A percentile compares a stretch with the other conserved stretches of the same genome.
Conservation (phyloP, 2,888 invertebrate genomes). For the Homarus gammarus region DNA sequence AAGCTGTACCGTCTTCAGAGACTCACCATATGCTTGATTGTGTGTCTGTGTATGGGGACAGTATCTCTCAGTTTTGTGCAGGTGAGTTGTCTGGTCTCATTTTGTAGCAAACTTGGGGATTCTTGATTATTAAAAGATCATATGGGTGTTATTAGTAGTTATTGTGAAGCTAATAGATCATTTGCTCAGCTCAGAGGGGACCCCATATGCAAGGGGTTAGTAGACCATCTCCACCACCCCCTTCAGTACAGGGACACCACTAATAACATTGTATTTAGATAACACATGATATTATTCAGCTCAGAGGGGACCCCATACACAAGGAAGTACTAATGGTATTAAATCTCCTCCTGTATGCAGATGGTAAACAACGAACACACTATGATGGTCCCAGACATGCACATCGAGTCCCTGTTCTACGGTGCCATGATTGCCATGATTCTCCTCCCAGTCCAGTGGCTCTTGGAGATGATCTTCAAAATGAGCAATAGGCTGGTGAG, state of each 20-base stretch:
- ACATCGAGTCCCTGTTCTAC: constrained; percentile 65
- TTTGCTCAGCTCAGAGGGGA: not conserved
- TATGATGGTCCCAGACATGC: constrained; percentile 74
- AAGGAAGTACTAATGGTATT: not conserved
- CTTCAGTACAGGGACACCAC: too few relatives aligned
- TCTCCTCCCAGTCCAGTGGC: constrained; percentile 69
- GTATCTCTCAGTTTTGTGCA: constrained; percentile 59
- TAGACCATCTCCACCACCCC: too few relatives aligned
- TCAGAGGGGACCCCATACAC: too few relatives aligned
- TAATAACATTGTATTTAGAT: too few relatives aligned
- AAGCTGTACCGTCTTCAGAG: constrained; percentile 69
- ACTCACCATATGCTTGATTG: constrained; percentile 68
- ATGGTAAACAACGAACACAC: constrained; percentile 66
- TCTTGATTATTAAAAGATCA: too few relatives aligned
- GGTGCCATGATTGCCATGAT: constrained; percentile 59
- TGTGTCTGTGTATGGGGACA: constrained; percentile 65
- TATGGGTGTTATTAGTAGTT: too few relatives aligned
- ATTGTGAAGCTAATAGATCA: too few relatives aligned
- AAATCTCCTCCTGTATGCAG: constrained; percentile 24
- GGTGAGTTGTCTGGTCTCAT: constrained; percentile 40
- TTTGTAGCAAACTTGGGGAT: too few relatives aligned
- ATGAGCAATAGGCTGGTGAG: constrained; percentile 71
- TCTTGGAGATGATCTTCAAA: constrained; percentile 70
- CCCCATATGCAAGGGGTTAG: too few relatives aligned
- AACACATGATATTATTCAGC: too few relatives aligned